These are phyloP conservation scores for Heteronetta atricapilla DNA, from an alignment of 2,113 vertebrate species.

Conservation along the genomic window DNA sequence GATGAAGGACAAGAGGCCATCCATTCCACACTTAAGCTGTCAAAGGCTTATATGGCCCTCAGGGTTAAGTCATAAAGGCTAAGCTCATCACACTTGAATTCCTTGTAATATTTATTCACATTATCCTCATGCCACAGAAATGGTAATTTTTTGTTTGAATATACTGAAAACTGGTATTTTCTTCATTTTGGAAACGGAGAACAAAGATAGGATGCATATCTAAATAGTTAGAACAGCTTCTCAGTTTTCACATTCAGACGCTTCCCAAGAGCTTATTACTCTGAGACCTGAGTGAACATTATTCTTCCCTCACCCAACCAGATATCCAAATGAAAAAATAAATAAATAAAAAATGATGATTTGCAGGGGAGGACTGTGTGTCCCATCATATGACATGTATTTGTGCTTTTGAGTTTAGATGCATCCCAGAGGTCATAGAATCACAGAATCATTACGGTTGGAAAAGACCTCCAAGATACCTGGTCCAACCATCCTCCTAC, in stretches of 20 bases:
- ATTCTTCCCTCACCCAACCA: background rate
- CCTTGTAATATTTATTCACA: background rate
- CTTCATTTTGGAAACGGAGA: background rate
- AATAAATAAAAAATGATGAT: background rate
- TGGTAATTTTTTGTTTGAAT: background rate
- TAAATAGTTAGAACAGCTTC: background rate
- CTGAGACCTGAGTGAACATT: background rate
- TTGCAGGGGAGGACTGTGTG: background rate
- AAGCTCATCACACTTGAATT: background rate
- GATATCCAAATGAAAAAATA: background rate
- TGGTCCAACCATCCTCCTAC: too few species aligned
- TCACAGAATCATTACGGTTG: too few species aligned
- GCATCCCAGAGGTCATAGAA: background rate
- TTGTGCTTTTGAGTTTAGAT: background rate
- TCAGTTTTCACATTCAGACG: background rate
- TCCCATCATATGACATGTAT: accelerated
- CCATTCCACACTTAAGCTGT: background rate
- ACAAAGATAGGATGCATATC: background rate
- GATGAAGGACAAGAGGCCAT: background rate
- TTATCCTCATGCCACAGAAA: background rate
- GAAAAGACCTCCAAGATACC: too few species aligned
- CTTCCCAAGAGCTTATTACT: background rate
- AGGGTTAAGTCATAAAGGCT: background rate
- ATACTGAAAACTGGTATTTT: background rate
- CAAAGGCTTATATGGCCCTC: background rate